These are phyloP conservation scores for Osmerus mordax DNA, from an alignment of 2,113 vertebrate species.

Conservation along the genomic window DNA sequence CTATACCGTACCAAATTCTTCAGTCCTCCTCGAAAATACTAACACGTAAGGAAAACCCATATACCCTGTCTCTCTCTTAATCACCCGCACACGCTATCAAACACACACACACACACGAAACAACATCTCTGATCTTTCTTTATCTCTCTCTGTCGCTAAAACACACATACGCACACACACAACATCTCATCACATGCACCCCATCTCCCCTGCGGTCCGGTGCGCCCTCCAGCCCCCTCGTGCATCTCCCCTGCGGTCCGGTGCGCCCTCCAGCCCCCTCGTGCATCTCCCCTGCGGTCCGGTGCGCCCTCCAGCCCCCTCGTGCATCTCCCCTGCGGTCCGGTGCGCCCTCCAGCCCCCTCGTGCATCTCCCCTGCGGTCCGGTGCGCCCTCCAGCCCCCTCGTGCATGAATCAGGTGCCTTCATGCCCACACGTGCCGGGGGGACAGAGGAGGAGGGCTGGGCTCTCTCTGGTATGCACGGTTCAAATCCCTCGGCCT, in stretches of 20 bases:
- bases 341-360: too few species aligned
- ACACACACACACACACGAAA: neutral
- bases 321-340: neutral
- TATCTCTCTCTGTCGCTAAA: conserved; percentile 7
- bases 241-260: too few species aligned
- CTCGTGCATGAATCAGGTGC: neutral
- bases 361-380: too few species aligned
- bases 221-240: too few species aligned
- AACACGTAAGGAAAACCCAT: too few species aligned
- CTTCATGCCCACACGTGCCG: neutral
- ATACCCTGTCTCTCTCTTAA: too few species aligned
- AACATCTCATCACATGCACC: neutral
- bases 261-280: neutral
- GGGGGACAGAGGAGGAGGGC: conserved; percentile 3
- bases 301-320: neutral
- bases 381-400: neutral
- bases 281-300: too few species aligned
- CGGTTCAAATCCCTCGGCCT: conserved; percentile 21
- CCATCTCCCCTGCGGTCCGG: too few species aligned
- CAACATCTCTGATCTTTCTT: conserved; percentile 2
- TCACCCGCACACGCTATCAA: neutral
- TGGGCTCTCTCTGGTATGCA: conserved; percentile 1
- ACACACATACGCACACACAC: conserved; percentile 8
- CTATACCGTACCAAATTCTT: too few species aligned
- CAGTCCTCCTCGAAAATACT: too few species aligned